phyloP scores from a whole-genome alignment of 2,797 vertebrate genomes.

The Graptemys geographica region DNA sequence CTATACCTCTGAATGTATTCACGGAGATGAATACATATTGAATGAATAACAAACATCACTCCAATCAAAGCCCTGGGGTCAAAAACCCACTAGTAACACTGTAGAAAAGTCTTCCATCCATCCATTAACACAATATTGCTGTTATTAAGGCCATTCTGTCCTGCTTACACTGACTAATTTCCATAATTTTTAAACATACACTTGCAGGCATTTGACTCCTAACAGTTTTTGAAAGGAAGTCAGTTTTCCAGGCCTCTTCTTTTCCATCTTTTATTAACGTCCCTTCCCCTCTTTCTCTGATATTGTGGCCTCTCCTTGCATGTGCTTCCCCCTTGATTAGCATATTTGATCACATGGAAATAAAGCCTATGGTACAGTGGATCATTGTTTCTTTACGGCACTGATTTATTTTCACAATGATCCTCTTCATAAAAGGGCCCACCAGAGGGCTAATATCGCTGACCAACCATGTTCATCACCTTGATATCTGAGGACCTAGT shows the following conservation, averaged over 20 bases:
- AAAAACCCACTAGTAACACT: no score
- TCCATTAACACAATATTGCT: background rate
- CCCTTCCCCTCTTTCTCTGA: background rate
- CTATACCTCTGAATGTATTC: background rate
- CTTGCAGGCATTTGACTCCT: constrained; percentile 17
- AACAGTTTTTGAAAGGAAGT: background rate
- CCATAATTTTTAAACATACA: constrained; percentile 36
- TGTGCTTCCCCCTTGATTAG: constrained; percentile 19
- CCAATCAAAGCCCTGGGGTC: no score
- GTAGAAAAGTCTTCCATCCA: no score
- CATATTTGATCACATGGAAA: background rate
- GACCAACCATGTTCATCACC: background rate
- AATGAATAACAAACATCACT: no score
- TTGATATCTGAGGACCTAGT: background rate
- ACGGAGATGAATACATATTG: background rate
- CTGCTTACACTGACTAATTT: constrained; percentile 37
- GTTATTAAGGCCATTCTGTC: constrained; percentile 12
- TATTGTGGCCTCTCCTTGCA: background rate
- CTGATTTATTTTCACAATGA: background rate
- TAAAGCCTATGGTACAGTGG: background rate
- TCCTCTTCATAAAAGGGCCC: background rate
- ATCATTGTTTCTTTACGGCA: background rate
- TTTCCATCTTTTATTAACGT: constrained; percentile 6
- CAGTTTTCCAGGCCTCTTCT: constrained; percentile 6
- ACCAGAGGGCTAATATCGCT: background rate